Evolutionary conservation across 2,888 invertebrate genomes (phyloP), one percentile per base, ranked within the genome.

Genomic region (Perizoma affinitatum): DNA sequence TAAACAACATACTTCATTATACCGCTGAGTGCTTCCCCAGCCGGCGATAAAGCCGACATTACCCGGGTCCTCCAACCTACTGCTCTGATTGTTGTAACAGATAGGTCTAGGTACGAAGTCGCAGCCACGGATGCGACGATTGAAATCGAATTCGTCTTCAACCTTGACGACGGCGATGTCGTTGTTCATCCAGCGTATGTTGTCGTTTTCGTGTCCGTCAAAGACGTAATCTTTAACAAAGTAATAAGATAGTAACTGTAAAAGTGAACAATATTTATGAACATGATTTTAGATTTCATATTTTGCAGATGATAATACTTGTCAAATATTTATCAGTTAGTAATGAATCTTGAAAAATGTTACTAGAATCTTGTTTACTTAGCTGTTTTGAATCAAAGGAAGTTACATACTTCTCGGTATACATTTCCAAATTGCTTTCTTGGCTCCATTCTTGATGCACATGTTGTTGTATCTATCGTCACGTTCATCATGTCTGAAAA

Each of bases 131-230:
- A 84, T 61, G 5, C 82, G 72, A 0, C 83, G 70, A 0, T 66
- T 72, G 68, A 86, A 85, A 61, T 85, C 83, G 38, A 86, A 84
- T 38, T 84, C 83, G 0, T 84, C 84, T 35, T 86, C 86, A 0
- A 82, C 75, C 53, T 81, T 85, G 0, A 86, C 84, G 0, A 86
- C 74, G 0, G 86, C 86, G 38, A 86, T 84, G 61, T 86, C 86
- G 56, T 86, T 84, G 71, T 80, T 83, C 85, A 86, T 84, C 86
- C 86, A 86, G 40, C 84, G 69, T 5, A 86, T 76, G 60, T 86
- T 86, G 65, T 86, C 85, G 57, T 84, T 83, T 45, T 85, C 83
- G 47, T 84, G 84, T 0, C 85, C 86, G 43, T 86, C 85, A 65
- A 86, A 86, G 1, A 80, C 69, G 64, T 86, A 86, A 69, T 84